Evolutionary conservation across 2,797 vertebrate genomes (phyloP).

Genomic region (Potorous gilbertii): DNA sequence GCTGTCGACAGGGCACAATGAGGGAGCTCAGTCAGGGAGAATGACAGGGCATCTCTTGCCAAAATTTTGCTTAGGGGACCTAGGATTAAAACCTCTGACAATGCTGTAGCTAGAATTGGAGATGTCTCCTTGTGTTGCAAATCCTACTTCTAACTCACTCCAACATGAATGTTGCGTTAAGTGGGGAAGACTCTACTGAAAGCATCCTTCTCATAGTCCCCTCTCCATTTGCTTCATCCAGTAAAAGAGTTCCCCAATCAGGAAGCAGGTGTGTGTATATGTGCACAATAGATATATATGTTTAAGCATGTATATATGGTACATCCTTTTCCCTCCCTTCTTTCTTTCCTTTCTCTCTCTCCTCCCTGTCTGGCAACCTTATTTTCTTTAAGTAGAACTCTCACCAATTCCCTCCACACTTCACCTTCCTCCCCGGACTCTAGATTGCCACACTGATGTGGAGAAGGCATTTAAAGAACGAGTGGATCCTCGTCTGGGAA

Average conservation of each 20-base stretch:
- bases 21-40: background rate
- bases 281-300: background rate
- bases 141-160: background rate
- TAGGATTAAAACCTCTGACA: background rate
- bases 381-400: background rate
- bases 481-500: slow-evolving; percentile 36
- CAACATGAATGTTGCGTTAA: background rate
- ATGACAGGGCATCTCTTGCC: background rate
- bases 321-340: background rate
- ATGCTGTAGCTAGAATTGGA: background rate
- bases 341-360: background rate
- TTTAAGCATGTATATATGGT: background rate
- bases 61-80: background rate
- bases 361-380: background rate
- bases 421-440: too few species aligned
- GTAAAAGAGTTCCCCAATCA: background rate
- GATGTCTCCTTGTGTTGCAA: background rate
- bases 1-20: background rate
- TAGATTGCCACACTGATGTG: background rate
- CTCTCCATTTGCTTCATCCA: background rate
- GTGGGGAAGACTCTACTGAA: background rate
- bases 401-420: fast-evolving
- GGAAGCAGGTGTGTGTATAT: background rate
- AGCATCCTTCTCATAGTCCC: background rate
- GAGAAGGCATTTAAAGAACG: slow-evolving; percentile 16